Evolutionary conservation across 2,888 invertebrate genomes (phyloP).

Genomic region (Eilema griseolum): DNA sequence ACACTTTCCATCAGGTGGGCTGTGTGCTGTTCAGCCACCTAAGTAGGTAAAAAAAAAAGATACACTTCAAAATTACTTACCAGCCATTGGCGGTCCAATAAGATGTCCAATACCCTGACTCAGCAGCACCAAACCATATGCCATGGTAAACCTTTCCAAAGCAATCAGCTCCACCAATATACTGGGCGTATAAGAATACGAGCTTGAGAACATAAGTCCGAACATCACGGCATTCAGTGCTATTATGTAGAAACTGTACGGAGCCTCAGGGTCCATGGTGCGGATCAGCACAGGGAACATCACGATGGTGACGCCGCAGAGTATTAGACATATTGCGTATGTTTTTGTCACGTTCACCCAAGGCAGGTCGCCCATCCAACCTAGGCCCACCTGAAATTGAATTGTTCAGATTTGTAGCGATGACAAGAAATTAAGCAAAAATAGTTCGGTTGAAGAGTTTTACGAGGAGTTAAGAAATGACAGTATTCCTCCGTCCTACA

Average conservation of each 20-base stretch:
- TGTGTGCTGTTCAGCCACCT: too few relatives aligned
- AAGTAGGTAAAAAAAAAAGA: too few relatives aligned
- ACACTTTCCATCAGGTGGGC: too few relatives aligned
- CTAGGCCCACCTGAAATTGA: constrained; percentile 89
- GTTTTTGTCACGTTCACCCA: constrained; percentile 95
- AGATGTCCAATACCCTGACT: constrained; percentile 97
- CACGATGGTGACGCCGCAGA: constrained; percentile 88
- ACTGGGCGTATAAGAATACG: constrained; percentile 96
- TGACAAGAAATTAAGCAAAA: neutral
- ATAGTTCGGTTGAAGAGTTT: neutral
- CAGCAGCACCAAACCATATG: constrained; percentile 95
- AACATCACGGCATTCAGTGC: constrained; percentile 89
- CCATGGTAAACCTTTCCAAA: constrained; percentile 96
- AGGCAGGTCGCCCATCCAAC: constrained; percentile 95
- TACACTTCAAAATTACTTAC: constrained; percentile 76
- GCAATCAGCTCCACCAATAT: constrained; percentile 96
- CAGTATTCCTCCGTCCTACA: too few relatives aligned
- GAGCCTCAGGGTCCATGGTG: constrained; percentile 66
- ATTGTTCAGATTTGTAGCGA: neutral
- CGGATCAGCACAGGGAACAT: constrained; percentile 87
- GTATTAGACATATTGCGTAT: constrained; percentile 92
- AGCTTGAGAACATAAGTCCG: constrained; percentile 96
- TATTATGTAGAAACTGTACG: constrained; percentile 83
- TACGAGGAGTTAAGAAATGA: too few relatives aligned
- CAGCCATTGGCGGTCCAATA: constrained; percentile 97